Conservation (phyloP, 2,888 invertebrate genomes). For the Crepidodera aurea region DNA sequence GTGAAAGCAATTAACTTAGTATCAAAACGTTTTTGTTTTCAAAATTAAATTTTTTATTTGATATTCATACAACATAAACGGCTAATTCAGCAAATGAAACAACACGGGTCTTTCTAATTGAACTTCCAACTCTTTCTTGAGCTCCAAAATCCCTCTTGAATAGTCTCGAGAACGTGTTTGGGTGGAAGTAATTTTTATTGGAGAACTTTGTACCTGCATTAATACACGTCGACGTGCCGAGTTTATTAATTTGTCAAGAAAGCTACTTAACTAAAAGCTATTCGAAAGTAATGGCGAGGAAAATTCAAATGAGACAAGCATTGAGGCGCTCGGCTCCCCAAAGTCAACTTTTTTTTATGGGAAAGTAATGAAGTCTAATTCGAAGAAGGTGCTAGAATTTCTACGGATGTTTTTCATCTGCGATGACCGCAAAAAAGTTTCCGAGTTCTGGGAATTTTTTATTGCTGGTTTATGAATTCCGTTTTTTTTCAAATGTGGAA, state of each 20-base stretch:
- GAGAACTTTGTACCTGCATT: slow-evolving; percentile 29
- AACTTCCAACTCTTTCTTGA: slow-evolving; percentile 22
- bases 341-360: slow-evolving; percentile 9
- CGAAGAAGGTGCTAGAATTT: slow-evolving; percentile 14
- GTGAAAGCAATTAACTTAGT: too few species aligned
- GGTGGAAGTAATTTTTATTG: slow-evolving; percentile 27
- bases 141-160: slow-evolving; percentile 24
- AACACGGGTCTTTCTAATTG: slow-evolving; percentile 17
- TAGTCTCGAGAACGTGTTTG: slow-evolving; percentile 30
- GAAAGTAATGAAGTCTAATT: slow-evolving; percentile 10
- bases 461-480: slow-evolving; percentile 15
- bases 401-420: slow-evolving; percentile 6
- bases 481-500: neutral
- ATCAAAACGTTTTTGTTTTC: too few species aligned
- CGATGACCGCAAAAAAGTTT: slow-evolving; percentile 18
- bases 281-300: slow-evolving; percentile 23
- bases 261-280: slow-evolving; percentile 26
- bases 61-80: neutral
- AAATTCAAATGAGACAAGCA: slow-evolving; percentile 24
- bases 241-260: slow-evolving; percentile 28
- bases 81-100: slow-evolving; percentile 12
- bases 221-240: slow-evolving; percentile 27
- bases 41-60: neutral
- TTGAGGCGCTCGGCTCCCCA: neutral
- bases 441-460: slow-evolving; percentile 2